phyloP scores from a whole-genome alignment of 2,888 invertebrate genomes.

The Amphipyra berbera region DNA sequence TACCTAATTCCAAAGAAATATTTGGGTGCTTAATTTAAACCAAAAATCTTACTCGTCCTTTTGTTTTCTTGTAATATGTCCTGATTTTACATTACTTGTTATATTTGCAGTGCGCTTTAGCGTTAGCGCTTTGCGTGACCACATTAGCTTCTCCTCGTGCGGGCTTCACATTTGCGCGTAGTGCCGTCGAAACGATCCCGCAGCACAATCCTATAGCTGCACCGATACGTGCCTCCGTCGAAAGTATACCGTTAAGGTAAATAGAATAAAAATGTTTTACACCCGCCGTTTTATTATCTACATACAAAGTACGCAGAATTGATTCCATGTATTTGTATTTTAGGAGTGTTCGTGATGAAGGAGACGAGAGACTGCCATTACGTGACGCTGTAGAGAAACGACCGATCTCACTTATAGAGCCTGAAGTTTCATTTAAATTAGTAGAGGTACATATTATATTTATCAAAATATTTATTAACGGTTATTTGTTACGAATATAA shows the following conservation, averaged over 20 bases:
- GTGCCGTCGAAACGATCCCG: conserved; percentile 81
- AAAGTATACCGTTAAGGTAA: conserved; percentile 91
- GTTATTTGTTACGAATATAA: not conserved
- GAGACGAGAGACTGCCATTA: conserved; percentile 89
- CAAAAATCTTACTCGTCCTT: not conserved
- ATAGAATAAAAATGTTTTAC: conserved; percentile 29
- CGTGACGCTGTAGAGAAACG: conserved; percentile 93
- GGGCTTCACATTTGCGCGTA: conserved; percentile 73
- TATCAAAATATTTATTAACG: not conserved
- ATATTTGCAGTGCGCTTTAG: conserved; percentile 72
- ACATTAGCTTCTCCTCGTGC: conserved; percentile 76
- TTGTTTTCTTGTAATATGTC: not conserved
- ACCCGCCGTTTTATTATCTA: conserved; percentile 32
- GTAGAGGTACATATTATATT: conserved; percentile 65
- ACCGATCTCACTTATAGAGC: conserved; percentile 80
- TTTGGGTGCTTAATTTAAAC: not conserved
- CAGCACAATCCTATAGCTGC: conserved; percentile 79
- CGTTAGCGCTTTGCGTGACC: conserved; percentile 69
- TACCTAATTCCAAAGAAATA: not conserved
- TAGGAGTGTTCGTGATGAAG: conserved; percentile 81
- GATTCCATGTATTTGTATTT: conserved; percentile 31
- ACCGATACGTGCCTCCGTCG: conserved; percentile 94
- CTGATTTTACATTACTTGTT: not conserved
- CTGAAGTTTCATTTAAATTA: conserved; percentile 70
- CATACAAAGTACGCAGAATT: conserved; percentile 31